These are phyloP conservation scores for Emydocephalus ijimae DNA, from an alignment of 2,113 vertebrate species.

Conservation along the genomic window DNA sequence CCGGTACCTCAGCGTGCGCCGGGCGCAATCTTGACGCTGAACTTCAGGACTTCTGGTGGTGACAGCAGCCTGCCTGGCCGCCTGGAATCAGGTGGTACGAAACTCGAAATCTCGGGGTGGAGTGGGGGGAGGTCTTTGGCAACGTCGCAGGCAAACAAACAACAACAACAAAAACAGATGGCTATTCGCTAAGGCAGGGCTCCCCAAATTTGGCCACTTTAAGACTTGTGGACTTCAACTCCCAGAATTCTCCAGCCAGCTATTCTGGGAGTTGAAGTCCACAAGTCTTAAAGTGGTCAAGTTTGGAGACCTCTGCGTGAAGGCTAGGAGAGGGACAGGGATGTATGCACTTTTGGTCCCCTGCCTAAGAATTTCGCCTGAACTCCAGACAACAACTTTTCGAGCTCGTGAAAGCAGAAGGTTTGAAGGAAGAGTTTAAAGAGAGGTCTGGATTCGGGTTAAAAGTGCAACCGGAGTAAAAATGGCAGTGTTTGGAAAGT, in stretches of 20 bases:
- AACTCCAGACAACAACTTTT: neutral
- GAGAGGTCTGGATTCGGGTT: neutral
- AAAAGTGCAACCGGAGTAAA: neutral
- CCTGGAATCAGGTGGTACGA: neutral
- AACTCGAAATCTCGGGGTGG: neutral
- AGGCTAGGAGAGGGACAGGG: neutral
- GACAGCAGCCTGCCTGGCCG: constrained; percentile 3
- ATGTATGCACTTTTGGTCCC: neutral
- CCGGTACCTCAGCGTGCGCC: neutral
- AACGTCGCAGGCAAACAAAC: neutral
- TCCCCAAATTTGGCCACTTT: too few relatives aligned
- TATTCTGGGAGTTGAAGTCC: too few relatives aligned
- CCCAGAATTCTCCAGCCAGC: too few relatives aligned
- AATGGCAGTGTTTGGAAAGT: neutral
- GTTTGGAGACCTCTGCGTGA: neutral
- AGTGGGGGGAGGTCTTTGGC: neutral
- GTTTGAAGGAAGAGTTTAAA: neutral
- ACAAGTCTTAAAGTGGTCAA: too few relatives aligned
- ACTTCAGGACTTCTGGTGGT: constrained; percentile 23
- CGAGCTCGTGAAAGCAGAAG: neutral
- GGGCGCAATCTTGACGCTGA: neutral
- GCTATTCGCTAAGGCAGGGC: neutral
- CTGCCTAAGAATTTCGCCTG: neutral
- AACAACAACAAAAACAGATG: neutral
- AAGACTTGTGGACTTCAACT: too few relatives aligned